phyloP scores from a whole-genome alignment of 2,888 invertebrate genomes.

The Philereme vetulata region DNA sequence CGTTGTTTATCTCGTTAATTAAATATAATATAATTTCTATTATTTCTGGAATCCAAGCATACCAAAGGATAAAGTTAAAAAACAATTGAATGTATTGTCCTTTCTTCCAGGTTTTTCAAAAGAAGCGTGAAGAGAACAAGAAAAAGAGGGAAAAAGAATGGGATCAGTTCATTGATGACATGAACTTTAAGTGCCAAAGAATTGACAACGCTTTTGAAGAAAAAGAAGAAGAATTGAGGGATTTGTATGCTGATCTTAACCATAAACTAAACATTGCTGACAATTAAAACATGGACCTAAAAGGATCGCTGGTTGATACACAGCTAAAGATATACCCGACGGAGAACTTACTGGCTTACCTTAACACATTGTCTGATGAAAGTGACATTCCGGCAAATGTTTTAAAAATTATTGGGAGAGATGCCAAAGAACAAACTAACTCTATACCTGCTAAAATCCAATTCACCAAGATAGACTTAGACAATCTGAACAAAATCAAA shows the following conservation, averaged over 20 bases:
- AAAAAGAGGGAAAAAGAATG: slow-evolving; percentile 83
- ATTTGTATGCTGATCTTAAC: slow-evolving; percentile 90
- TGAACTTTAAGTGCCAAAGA: slow-evolving; percentile 89
- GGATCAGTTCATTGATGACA: slow-evolving; percentile 90
- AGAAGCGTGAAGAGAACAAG: slow-evolving; percentile 57
- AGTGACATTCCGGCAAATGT: slow-evolving; percentile 82
- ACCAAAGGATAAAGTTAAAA: no score
- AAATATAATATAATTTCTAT: no score
- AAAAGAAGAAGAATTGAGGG: slow-evolving; percentile 90
- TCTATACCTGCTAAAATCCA: slow-evolving; percentile 43
- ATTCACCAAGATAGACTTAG: slow-evolving; percentile 55
- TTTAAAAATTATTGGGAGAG: slow-evolving; percentile 53
- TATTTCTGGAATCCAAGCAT: no score
- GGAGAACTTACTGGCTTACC: slow-evolving; percentile 79
- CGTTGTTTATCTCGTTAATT: no score
- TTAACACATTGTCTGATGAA: slow-evolving; percentile 74
- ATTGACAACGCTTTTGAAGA: slow-evolving; percentile 91
- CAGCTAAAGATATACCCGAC: slow-evolving; percentile 86
- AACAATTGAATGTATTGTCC: background rate
- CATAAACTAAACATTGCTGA: slow-evolving; percentile 86
- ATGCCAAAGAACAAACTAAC: slow-evolving; percentile 38
- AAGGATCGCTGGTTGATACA: slow-evolving; percentile 85
- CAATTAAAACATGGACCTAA: slow-evolving; percentile 77
- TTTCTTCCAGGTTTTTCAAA: slow-evolving; percentile 53
- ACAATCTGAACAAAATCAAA: slow-evolving; percentile 58